Conservation (phyloP, 2,113 vertebrate genomes). For the Scomber japonicus region DNA sequence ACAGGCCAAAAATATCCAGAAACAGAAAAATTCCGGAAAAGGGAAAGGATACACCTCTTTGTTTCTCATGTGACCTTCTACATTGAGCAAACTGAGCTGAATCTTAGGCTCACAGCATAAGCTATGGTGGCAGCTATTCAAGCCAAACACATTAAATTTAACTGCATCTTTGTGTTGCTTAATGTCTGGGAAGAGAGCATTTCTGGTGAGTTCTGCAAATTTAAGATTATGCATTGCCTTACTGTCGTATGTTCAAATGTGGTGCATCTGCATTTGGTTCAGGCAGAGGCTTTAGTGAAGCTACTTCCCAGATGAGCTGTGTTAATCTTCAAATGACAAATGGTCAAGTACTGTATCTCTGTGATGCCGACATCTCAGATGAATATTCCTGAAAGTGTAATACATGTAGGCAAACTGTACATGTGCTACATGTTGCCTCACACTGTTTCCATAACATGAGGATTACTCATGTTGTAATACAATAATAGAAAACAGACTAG, state of each 20-base stretch:
- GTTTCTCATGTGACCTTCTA: constrained; percentile 63
- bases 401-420: constrained; percentile 6
- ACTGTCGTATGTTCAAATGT: constrained; percentile 16
- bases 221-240: background rate
- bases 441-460: constrained; percentile 38
- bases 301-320: too few relatives aligned
- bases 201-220: constrained; percentile 27
- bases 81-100: constrained; percentile 63
- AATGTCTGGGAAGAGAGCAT: constrained; percentile 28
- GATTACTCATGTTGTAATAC: constrained; percentile 33
- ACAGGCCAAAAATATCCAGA: constrained; percentile 80
- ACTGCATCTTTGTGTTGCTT: constrained; percentile 37
- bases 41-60: constrained; percentile 64
- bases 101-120: constrained; percentile 28
- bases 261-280: constrained; percentile 16
- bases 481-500: constrained; percentile 41
- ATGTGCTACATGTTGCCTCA: constrained; percentile 15
- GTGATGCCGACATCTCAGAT: constrained; percentile 1
- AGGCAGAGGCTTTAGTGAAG: background rate
- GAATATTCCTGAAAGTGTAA: background rate
- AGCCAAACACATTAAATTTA: constrained; percentile 44
- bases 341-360: background rate
- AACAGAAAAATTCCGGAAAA: constrained; percentile 69
- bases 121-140: constrained; percentile 14
- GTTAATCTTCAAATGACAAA: constrained; percentile 17